Percentiles rank a stretch among this genome's conserved stretches.
These are phyloP conservation scores for Leptatherina wallacei DNA, from an alignment of 2,797 vertebrate species.

Conservation along the genomic window DNA sequence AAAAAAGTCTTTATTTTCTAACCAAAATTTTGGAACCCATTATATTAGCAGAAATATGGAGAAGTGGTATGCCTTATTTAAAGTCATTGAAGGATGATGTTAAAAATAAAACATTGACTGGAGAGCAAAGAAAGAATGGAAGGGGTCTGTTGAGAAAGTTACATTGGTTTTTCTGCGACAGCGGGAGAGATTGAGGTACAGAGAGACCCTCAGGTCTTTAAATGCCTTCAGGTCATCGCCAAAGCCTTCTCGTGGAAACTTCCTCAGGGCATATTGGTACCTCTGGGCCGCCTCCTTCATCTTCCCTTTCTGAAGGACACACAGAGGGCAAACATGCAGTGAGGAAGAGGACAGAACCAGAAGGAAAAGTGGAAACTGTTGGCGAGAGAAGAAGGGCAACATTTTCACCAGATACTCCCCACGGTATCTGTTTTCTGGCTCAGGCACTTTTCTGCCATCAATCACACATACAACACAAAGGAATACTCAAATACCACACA, in stretches of 20 bases:
- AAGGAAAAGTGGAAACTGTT: conserved; percentile 1
- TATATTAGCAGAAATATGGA: conserved; percentile 18
- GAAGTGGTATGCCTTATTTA: conserved; percentile 1
- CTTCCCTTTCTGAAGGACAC: conserved; percentile 92
- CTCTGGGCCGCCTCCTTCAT: conserved; percentile 99
- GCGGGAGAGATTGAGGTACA: conserved; percentile 95
- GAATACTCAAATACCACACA: conserved; percentile 9
- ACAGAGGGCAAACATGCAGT: conserved; percentile 50
- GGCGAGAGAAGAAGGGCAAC: conserved; percentile 15
- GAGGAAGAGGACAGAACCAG: conserved; percentile 46
- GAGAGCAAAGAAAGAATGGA: not conserved
- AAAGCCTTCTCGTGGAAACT: conserved; percentile 98
- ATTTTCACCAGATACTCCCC: conserved; percentile 42
- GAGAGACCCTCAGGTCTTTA: conserved; percentile 93
- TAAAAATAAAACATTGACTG: conserved; percentile 24
- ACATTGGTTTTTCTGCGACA: conserved; percentile 99
- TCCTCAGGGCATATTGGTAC: conserved; percentile 96
- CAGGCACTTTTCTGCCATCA: conserved; percentile 60
- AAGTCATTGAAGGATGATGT: conserved; percentile 9
- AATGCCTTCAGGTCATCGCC: conserved; percentile 97
- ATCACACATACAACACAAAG: conserved; percentile 54
- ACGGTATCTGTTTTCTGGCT: conserved; percentile 36
- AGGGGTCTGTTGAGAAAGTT: conserved; percentile 68
- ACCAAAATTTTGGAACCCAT: conserved; percentile 1
- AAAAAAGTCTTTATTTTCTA: not conserved